These are phyloP conservation scores for Drosophila quinaria DNA, from an alignment of 2,888 invertebrate genomes.

Conservation along the genomic window DNA sequence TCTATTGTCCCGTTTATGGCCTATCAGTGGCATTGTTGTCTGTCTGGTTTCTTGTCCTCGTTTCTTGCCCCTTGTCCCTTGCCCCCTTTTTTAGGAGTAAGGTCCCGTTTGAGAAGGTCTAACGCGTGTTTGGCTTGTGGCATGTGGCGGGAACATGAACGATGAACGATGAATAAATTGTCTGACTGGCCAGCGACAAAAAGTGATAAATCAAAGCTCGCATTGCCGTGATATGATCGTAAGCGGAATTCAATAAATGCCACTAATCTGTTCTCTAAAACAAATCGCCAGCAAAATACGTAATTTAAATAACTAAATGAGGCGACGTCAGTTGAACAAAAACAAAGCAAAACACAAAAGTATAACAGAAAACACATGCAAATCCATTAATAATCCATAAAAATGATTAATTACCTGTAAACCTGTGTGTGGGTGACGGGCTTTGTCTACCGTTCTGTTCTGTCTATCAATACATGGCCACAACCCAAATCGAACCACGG, in stretches of 20 bases:
- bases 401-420: slow-evolving; percentile 81
- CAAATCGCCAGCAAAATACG: slow-evolving; percentile 50
- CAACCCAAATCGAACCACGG: slow-evolving; percentile 28
- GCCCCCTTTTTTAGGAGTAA: slow-evolving; percentile 20
- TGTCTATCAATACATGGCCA: slow-evolving; percentile 69
- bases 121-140: slow-evolving; percentile 44
- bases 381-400: slow-evolving; percentile 80
- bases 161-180: not conserved
- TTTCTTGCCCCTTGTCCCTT: not conserved
- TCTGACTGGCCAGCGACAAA: slow-evolving; percentile 3
- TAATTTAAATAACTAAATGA: slow-evolving; percentile 57
- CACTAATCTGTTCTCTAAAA: slow-evolving; percentile 52
- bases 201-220: slow-evolving; percentile 36
- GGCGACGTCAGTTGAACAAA: slow-evolving; percentile 22
- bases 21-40: slow-evolving; percentile 36
- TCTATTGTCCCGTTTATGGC: slow-evolving; percentile 33
- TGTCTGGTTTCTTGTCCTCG: not conserved
- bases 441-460: slow-evolving; percentile 51
- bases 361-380: slow-evolving; percentile 37
- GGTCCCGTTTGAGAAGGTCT: slow-evolving; percentile 47
- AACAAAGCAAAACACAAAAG: slow-evolving; percentile 21
- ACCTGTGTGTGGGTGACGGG: slow-evolving; percentile 50
- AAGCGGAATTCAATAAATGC: slow-evolving; percentile 45
- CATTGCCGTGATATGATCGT: not conserved
- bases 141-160: not conserved